These are phyloP conservation scores for Limnephilus marmoratus DNA, from an alignment of 2,888 invertebrate genomes.

Conservation along the genomic window DNA sequence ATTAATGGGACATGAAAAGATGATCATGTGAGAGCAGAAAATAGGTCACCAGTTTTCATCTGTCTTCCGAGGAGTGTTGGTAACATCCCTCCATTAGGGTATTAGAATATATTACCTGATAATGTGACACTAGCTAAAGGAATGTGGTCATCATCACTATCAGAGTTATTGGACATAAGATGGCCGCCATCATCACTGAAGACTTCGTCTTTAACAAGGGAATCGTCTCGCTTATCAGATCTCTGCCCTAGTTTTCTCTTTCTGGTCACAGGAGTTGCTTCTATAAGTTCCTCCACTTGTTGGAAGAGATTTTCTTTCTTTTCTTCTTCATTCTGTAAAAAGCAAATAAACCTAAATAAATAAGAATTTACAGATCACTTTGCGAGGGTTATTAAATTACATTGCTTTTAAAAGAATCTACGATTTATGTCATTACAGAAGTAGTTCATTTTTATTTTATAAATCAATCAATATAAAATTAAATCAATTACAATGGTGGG, in stretches of 20 bases:
- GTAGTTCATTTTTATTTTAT: background rate
- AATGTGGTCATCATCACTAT: conserved; percentile 64
- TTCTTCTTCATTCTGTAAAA: conserved; percentile 59
- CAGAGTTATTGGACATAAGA: conserved; percentile 47
- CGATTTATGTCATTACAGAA: background rate
- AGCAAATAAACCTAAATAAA: background rate
- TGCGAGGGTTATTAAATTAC: background rate
- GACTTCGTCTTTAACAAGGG: conserved; percentile 56
- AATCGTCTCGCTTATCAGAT: conserved; percentile 41
- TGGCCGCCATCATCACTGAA: conserved; percentile 56
- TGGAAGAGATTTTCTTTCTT: conserved; percentile 42
- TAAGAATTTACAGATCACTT: background rate
- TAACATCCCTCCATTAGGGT: background rate
- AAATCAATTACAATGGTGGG: background rate
- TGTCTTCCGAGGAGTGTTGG: background rate
- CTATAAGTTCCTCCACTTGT: background rate
- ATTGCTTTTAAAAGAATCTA: background rate
- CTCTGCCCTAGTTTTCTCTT: conserved; percentile 36
- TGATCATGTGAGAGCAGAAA: too few relatives aligned
- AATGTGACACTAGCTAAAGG: conserved; percentile 63
- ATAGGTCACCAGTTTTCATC: too few relatives aligned
- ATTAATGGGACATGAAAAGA: too few relatives aligned
- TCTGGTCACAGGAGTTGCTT: conserved; percentile 15
- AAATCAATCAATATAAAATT: background rate
- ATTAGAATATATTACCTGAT: conserved; percentile 51